Percentiles rank a stretch among this genome's conserved stretches.
Conservation (phyloP, 2,797 vertebrate genomes). For the Simalia tracyae region DNA sequence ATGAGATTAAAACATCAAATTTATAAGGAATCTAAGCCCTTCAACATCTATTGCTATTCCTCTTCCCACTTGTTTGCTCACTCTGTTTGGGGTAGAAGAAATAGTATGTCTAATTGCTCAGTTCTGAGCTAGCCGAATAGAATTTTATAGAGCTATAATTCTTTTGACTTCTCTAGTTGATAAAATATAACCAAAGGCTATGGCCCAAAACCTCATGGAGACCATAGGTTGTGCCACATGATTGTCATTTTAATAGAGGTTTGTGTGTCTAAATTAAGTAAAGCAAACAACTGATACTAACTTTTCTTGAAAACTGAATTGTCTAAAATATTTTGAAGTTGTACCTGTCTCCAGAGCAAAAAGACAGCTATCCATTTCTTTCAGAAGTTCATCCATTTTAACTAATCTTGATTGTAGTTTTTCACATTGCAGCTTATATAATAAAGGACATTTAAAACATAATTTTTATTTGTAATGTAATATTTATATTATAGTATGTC, state of each 20-base stretch:
- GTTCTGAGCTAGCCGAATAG: not conserved
- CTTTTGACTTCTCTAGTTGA: not conserved
- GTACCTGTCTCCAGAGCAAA: slow-evolving; percentile 66
- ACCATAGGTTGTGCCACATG: not conserved
- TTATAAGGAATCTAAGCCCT: not conserved
- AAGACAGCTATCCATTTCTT: slow-evolving; percentile 69
- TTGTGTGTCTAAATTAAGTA: not conserved
- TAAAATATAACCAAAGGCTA: not conserved
- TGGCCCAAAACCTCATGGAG: not conserved
- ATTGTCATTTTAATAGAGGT: not conserved
- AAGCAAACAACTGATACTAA: not conserved
- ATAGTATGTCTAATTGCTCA: not conserved
- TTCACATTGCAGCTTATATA: slow-evolving; percentile 66
- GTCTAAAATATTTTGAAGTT: slow-evolving; percentile 24
- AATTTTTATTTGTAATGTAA: not conserved
- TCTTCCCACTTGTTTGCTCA: not conserved
- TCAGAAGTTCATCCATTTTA: slow-evolving; percentile 61
- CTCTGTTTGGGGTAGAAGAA: not conserved
- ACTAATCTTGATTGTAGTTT: slow-evolving; percentile 67
- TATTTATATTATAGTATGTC: not conserved
- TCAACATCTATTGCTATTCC: not conserved
- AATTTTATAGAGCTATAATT: not conserved
- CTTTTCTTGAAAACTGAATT: not conserved
- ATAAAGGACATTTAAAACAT: not conserved
- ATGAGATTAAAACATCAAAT: not conserved